Percentiles rank a stretch among this genome's conserved stretches.
These are phyloP conservation scores for Phylloscopus collybita DNA, from an alignment of 2,797 vertebrate species.

Conservation along the genomic window DNA sequence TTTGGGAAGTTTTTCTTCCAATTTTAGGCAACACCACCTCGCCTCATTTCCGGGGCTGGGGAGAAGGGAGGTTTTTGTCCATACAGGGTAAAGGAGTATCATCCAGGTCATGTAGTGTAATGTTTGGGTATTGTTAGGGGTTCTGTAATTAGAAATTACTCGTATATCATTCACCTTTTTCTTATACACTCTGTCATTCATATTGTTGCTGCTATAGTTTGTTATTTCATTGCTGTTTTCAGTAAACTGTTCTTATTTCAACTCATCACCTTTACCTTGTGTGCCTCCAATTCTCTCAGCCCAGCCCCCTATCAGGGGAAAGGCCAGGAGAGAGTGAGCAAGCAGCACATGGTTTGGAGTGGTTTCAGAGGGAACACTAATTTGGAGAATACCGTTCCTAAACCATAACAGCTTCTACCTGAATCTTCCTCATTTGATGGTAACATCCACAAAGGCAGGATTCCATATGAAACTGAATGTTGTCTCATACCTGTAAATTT, in stretches of 20 bases:
- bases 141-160: neutral
- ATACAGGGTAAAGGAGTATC: neutral
- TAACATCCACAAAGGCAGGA: neutral
- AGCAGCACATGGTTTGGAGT: neutral
- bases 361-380: neutral
- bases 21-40: neutral
- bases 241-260: neutral
- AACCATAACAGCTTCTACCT: neutral
- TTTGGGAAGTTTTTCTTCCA: neutral
- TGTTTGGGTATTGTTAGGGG: accelerated
- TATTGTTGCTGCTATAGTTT: neutral
- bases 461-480: neutral
- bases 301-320: neutral
- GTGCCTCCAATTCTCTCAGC: neutral
- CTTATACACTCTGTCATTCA: neutral
- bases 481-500: neutral
- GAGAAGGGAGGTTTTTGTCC: neutral
- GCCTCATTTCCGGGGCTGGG: neutral
- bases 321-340: neutral
- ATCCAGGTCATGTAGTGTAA: neutral
- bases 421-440: neutral
- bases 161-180: neutral
- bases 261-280: neutral
- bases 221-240: neutral
- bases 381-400: neutral